Percentiles rank a stretch among this genome's conserved stretches.
Evolutionary conservation across 2,113 vertebrate genomes (phyloP).

Genomic region (Colius striatus): DNA sequence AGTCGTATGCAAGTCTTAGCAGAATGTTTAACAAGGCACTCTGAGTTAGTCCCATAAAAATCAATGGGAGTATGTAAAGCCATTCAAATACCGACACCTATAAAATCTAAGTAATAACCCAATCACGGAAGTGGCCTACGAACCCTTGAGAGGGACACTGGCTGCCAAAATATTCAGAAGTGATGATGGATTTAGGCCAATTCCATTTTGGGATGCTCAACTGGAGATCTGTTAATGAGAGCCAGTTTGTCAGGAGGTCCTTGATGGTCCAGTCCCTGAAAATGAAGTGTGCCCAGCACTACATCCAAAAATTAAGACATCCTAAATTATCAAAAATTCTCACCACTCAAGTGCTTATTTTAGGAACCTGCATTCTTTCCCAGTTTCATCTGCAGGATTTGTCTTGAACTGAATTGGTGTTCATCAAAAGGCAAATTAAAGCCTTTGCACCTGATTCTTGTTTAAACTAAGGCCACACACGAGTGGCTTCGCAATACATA

Average conservation of each 20-base stretch:
- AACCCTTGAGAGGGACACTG: background rate
- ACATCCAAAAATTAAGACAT: slow-evolving; percentile 33
- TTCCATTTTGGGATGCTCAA: slow-evolving; percentile 48
- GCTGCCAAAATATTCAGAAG: slow-evolving; percentile 46
- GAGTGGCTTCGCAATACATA: background rate
- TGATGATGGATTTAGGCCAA: slow-evolving; percentile 24
- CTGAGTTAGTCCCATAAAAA: slow-evolving; percentile 3
- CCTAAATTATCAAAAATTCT: slow-evolving; percentile 22
- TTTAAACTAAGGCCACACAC: background rate
- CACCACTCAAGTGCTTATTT: slow-evolving; percentile 21
- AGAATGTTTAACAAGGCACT: background rate
- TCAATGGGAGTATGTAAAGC: slow-evolving; percentile 31
- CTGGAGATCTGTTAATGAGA: slow-evolving; percentile 5
- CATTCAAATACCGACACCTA: background rate
- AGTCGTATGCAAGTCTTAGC: background rate
- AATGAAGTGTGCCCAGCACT: slow-evolving; percentile 24
- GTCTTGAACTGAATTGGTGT: slow-evolving; percentile 1
- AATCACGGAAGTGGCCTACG: background rate
- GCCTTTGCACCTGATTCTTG: background rate
- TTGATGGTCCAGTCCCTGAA: slow-evolving; percentile 15
- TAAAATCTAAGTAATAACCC: slow-evolving; percentile 11
- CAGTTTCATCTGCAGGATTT: slow-evolving; percentile 10
- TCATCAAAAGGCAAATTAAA: slow-evolving; percentile 32
- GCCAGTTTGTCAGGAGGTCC: slow-evolving; percentile 48
- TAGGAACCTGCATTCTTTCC: slow-evolving; percentile 7